Conservation (phyloP, 1,140 invertebrate genomes). For the Gryon sp. region DNA sequence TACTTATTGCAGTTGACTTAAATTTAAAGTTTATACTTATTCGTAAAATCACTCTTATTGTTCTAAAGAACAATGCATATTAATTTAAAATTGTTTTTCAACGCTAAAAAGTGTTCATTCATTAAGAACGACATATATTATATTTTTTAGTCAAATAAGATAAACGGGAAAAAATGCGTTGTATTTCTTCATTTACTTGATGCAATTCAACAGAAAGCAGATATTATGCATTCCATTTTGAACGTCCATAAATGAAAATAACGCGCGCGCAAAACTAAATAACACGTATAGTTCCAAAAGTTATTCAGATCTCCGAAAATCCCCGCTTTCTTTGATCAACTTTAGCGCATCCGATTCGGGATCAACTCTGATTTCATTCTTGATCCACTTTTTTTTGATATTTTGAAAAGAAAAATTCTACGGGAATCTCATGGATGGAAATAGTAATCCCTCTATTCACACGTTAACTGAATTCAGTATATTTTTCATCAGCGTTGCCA, state of each 20-base stretch:
- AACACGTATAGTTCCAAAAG: background rate
- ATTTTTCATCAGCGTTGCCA: slow-evolving; percentile 9
- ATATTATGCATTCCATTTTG: background rate
- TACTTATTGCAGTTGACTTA: no score
- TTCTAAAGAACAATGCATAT: no score
- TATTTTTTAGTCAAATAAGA: no score
- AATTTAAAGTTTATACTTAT: no score
- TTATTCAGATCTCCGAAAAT: slow-evolving; percentile 13
- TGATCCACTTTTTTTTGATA: slow-evolving; percentile 27
- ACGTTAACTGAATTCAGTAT: slow-evolving; percentile 22
- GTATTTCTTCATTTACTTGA: no score
- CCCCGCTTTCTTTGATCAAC: slow-evolving; percentile 21
- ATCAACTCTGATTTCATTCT: slow-evolving; percentile 20
- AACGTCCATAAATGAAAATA: no score
- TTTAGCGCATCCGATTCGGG: slow-evolving; percentile 4
- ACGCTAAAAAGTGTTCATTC: no score
- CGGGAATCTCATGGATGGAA: slow-evolving; percentile 15
- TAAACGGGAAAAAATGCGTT: no score
- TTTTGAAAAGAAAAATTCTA: slow-evolving; percentile 23
- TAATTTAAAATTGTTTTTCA: no score
- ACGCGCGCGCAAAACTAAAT: background rate
- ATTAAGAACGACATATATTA: no score
- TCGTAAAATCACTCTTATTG: no score
- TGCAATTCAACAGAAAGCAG: background rate
- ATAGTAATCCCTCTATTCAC: slow-evolving; percentile 29